Evolutionary conservation across 2,113 vertebrate species (phyloP).

Genomic region (Pelusios castaneus): DNA sequence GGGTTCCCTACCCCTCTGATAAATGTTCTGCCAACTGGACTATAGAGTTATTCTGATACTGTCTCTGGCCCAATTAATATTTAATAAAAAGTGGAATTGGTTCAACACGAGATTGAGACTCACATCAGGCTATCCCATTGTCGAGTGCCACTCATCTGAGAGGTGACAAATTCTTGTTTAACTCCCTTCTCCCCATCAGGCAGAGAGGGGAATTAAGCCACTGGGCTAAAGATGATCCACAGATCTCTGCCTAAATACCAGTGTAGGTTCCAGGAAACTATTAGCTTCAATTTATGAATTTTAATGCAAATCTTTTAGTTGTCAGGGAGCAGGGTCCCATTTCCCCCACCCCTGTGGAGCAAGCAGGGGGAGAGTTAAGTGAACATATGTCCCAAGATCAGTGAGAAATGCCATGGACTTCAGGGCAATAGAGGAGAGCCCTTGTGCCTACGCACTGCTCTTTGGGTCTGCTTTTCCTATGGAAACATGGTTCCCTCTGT

Average conservation of each 20-base stretch:
- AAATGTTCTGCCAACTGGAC: too few relatives aligned
- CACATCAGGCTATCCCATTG: too few relatives aligned
- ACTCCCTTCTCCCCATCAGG: neutral
- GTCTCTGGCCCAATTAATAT: too few relatives aligned
- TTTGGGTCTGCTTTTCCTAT: too few relatives aligned
- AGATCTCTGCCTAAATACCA: neutral
- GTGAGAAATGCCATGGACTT: neutral
- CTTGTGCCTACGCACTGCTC: neutral
- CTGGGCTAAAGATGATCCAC: neutral
- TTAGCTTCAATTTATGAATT: neutral
- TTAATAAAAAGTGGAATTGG: too few relatives aligned
- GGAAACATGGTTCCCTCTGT: too few relatives aligned
- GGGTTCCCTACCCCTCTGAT: too few relatives aligned
- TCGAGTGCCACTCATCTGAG: neutral
- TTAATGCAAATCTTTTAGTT: neutral
- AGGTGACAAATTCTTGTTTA: neutral
- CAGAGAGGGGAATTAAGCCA: neutral
- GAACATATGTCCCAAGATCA: neutral
- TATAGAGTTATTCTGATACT: too few relatives aligned
- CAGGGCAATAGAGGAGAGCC: neutral
- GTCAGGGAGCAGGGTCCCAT: neutral
- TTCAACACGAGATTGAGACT: too few relatives aligned
- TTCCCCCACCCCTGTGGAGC: neutral
- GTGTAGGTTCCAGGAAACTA: neutral
- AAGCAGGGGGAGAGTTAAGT: neutral